phyloP scores from a whole-genome alignment of 2,888 invertebrate species.

The Andricus quercusramuli region DNA sequence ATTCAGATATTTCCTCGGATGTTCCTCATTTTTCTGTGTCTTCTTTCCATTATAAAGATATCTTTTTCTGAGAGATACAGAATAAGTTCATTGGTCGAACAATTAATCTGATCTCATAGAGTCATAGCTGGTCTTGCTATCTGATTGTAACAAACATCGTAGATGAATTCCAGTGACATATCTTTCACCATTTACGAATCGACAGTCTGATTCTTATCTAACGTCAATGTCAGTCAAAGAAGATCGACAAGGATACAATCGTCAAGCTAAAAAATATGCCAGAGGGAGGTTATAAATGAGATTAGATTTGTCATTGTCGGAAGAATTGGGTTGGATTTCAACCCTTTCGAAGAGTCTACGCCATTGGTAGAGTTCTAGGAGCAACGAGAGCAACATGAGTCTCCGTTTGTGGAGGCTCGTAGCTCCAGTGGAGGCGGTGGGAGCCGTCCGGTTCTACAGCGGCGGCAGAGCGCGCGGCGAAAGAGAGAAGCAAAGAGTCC shows the following conservation, averaged over 20 bases:
- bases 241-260: neutral
- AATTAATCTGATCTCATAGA: constrained; percentile 1
- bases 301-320: neutral
- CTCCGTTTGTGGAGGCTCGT: constrained; percentile 63
- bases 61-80: neutral
- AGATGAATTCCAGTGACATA: constrained; percentile 9
- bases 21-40: no score
- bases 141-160: constrained; percentile 1
- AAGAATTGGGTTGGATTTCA: neutral
- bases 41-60: neutral
- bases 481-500: constrained; percentile 61
- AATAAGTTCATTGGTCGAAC: neutral
- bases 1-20: neutral
- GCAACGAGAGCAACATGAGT: constrained; percentile 71
- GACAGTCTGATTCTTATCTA: constrained; percentile 28
- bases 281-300: constrained; percentile 2
- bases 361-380: constrained; percentile 71
- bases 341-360: constrained; percentile 58
- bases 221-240: neutral
- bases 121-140: constrained; percentile 7
- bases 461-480: constrained; percentile 58
- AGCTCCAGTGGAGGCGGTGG: constrained; percentile 73
- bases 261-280: neutral
- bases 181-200: constrained; percentile 18
- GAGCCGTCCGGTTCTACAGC: constrained; percentile 69